A percentile compares a stretch with the other conserved stretches of the same genome.
phyloP scores from a whole-genome alignment of 2,888 invertebrate genomes.

The Orthosia gothica region DNA sequence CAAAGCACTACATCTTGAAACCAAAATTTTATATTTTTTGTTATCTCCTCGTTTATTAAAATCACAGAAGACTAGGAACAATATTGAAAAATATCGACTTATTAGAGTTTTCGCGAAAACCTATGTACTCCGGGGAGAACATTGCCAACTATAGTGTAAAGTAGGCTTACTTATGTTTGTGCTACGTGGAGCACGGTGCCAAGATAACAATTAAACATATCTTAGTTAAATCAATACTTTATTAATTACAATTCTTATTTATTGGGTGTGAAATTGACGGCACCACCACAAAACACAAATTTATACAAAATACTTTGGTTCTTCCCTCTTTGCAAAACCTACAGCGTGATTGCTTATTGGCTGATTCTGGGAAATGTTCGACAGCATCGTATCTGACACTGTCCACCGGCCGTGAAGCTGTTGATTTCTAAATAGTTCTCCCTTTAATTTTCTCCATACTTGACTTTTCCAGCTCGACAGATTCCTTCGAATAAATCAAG shows the following conservation, averaged over 20 bases:
- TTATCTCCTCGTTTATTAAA: too few relatives aligned
- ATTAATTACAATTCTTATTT: not conserved
- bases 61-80: too few relatives aligned
- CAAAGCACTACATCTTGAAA: too few relatives aligned
- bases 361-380: conserved; percentile 10
- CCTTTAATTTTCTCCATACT: not conserved
- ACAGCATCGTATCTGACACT: conserved; percentile 4
- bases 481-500: conserved; percentile 12
- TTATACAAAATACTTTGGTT: not conserved
- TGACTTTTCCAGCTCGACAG: conserved; percentile 5
- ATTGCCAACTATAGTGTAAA: too few relatives aligned
- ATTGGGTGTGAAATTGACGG: not conserved
- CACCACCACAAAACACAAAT: conserved; percentile 9
- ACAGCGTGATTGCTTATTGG: not conserved
- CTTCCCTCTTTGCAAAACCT: conserved; percentile 8
- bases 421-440: not conserved
- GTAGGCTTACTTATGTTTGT: too few relatives aligned
- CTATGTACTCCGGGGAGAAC: too few relatives aligned
- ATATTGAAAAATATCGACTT: too few relatives aligned
- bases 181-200: too few relatives aligned
- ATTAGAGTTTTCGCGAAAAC: too few relatives aligned
- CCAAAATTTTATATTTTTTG: too few relatives aligned
- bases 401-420: not conserved
- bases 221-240: too few relatives aligned
- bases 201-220: too few relatives aligned